These are phyloP conservation scores for Phaetusa simplex DNA, from an alignment of 2,113 vertebrate genomes.

Conservation along the genomic window DNA sequence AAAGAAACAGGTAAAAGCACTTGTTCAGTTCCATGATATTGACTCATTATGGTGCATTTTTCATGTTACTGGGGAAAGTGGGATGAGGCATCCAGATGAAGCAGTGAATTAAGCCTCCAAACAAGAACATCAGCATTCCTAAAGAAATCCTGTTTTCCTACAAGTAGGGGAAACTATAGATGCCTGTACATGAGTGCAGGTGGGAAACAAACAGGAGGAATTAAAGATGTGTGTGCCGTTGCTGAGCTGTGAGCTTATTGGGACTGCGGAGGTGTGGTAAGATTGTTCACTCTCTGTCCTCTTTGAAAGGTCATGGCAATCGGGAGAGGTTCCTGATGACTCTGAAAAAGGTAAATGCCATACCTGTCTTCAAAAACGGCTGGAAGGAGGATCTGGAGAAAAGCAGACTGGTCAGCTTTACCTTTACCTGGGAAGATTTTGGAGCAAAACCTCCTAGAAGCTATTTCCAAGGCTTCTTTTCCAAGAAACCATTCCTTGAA, in stretches of 20 bases:
- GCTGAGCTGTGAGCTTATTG: neutral
- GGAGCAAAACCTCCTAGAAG: neutral
- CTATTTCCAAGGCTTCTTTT: neutral
- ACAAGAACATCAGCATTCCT: neutral
- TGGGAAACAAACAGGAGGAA: neutral
- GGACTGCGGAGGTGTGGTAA: neutral
- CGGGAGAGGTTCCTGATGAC: neutral
- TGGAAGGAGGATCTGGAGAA: neutral
- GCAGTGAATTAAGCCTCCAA: neutral
- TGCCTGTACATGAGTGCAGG: neutral
- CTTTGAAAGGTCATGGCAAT: neutral
- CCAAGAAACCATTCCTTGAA: neutral
- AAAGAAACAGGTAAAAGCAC: neutral
- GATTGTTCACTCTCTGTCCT: neutral
- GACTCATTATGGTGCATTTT: neutral
- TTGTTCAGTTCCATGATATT: accelerated
- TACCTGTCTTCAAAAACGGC: accelerated
- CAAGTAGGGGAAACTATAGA: neutral
- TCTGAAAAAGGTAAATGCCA: neutral
- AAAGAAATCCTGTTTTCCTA: neutral
- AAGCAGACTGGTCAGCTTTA: neutral
- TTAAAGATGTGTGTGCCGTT: neutral
- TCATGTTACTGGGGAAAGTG: neutral
- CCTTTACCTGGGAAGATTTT: neutral
- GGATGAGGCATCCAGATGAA: neutral